Evolutionary conservation across 2,113 vertebrate genomes (phyloP), one percentile per base, ranked within the genome.

Genomic region (Ammospiza nelsoni): DNA sequence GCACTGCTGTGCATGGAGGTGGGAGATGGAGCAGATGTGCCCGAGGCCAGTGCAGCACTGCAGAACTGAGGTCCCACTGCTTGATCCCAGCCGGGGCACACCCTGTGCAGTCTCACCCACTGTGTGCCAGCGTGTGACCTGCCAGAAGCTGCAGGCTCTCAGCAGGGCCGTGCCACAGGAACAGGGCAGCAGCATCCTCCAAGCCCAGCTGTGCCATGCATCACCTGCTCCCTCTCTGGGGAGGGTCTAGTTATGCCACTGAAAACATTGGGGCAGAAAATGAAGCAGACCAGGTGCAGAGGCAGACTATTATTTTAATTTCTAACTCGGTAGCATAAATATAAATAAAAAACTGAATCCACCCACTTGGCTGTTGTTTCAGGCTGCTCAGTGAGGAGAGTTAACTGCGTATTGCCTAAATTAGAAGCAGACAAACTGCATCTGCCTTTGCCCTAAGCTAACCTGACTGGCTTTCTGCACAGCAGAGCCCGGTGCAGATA

Each of bases 111-210:
- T 43, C 46, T 89, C 44, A 46, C n/a, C 15, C 62, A 8, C 43
- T 11, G 1, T 7, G 21, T 48, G 44, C 52, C 19, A 0, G 14
- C 9, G 51, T 8, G 8, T 80, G 27, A 49, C 31, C 49, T 1
- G 5, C 41, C 16, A 13, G 48, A 33, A 77, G 9, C 68, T 29
- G 54, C 39, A 49, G 31, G 63, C 9, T 58, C 37, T 44, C 54
- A 31, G 73, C 29, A 54, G 52, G 27, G 46, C 61, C 0, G 5
- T 13, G 31, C 44, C 39, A 24, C 31, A 2, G 61, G 37, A 28
- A 19, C 57, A 12, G 48, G 18, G 11, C 67, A 39, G 73, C 0
- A 2, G n/a, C 21, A 9, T 17, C 54, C 54, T 69, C 39, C n/a
- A 41, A 11, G 5, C 9, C 49, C 31, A 18, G 0, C 33, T 11